Evolutionary conservation across 2,797 vertebrate species (phyloP).

Genomic region (Halcyon chelicuti): DNA sequence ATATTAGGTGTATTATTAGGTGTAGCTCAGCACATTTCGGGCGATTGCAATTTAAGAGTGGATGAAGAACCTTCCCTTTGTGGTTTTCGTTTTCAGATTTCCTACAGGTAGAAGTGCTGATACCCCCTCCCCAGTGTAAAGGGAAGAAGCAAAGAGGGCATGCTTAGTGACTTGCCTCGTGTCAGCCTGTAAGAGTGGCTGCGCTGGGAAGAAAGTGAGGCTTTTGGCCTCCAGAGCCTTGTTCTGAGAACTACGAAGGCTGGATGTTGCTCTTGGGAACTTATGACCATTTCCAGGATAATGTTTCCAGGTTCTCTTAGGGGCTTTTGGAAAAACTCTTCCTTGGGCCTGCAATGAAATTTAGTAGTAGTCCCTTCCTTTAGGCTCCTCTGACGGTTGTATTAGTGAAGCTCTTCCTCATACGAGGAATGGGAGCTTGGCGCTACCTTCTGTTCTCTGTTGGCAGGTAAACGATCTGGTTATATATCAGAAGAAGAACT

Average conservation of each 20-base stretch:
- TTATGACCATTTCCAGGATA: not conserved
- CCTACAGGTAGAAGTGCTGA: not conserved
- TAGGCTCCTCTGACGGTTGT: slow-evolving; percentile 23
- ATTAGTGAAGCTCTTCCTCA: slow-evolving; percentile 4
- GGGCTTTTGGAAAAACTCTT: slow-evolving; percentile 54
- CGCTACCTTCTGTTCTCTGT: slow-evolving; percentile 20
- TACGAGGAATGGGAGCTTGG: not conserved
- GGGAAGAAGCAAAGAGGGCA: slow-evolving; percentile 62
- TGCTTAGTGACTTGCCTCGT: slow-evolving; percentile 61
- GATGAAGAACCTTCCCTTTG: not conserved
- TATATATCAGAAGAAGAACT: not conserved
- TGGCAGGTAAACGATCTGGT: slow-evolving; percentile 25
- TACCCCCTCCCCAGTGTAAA: not conserved
- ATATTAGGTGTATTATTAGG: not conserved
- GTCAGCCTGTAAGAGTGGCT: slow-evolving; percentile 23
- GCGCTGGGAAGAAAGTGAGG: slow-evolving; percentile 31
- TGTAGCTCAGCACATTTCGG: not conserved
- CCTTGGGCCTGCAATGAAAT: slow-evolving; percentile 58
- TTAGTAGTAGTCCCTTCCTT: slow-evolving; percentile 29
- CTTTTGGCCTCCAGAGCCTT: slow-evolving; percentile 54
- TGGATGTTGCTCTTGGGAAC: slow-evolving; percentile 42
- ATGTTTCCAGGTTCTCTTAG: slow-evolving; percentile 29
- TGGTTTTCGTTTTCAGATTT: not conserved
- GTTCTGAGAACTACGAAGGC: not conserved
- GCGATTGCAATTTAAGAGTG: not conserved